Percentiles rank a stretch among this genome's conserved stretches.
phyloP scores from a whole-genome alignment of 1,140 invertebrate species.

The Tribolium castaneum region DNA sequence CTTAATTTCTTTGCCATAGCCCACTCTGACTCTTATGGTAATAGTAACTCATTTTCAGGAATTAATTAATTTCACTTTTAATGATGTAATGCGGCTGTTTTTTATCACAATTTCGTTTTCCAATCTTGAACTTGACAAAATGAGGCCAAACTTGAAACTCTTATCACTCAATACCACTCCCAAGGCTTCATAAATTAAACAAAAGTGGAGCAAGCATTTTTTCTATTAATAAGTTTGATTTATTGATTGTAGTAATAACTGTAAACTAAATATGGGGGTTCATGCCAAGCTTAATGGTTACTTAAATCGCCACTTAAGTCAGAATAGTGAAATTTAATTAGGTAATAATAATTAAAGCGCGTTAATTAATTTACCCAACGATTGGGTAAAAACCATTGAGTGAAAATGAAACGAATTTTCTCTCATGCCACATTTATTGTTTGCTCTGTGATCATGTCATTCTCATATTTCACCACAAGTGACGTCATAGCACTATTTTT shows the following conservation, averaged over 20 bases:
- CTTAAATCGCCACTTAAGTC: neutral
- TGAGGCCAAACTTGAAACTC: neutral
- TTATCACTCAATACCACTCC: neutral
- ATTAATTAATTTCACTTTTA: no score
- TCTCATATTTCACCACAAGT: neutral
- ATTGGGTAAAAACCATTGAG: neutral
- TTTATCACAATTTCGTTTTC: neutral
- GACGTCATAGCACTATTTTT: neutral
- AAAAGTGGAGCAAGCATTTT: neutral
- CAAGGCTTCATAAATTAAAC: neutral
- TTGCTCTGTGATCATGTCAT: neutral
- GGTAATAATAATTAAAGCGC: neutral
- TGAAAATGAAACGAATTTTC: neutral
- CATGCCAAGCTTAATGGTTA: neutral
- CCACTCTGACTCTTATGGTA: no score
- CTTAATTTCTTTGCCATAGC: no score
- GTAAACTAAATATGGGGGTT: no score
- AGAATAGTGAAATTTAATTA: constrained; percentile 1
- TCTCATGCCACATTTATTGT: neutral
- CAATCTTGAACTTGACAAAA: neutral
- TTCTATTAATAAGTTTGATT: neutral
- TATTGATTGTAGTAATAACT: neutral
- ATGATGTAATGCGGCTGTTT: neutral
- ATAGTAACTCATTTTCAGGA: no score
- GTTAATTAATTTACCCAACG: neutral